Base-by-base conservation (phyloP, 2,113 vertebrate species). In the Raja brachyura region DNA sequence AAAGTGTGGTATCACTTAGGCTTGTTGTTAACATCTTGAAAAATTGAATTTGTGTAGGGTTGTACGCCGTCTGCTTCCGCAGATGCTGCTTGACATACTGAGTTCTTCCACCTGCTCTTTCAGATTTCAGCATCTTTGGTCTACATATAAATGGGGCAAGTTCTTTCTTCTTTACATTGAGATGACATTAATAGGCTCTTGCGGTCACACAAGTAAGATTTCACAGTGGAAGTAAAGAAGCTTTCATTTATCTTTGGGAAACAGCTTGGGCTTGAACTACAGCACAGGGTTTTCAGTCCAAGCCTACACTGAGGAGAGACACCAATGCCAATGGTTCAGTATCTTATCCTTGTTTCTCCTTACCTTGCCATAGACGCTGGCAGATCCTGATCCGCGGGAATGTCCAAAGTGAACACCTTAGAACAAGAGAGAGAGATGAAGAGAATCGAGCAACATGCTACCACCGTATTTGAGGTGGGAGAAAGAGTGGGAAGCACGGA, bases 381-480 rank as follows among this genome's bases (percentile, higher is more conserved):
- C 48, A 97, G 95, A 93, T 96, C 95, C 90, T 97, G 97, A 94
- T 97, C 97, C 93, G 96, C 77, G 3, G 97, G 97, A 93, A 97
- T 94, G 48, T 96, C 95, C 93, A 97, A 63, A 28, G 95, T 96
- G 85, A 97, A 97, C 94, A 97, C 95, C 97, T 97, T 93, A 25
- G 78, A 93, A 85, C 59, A 56, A 79, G 93, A 94, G 83, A 94
- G 83, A 93, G 88, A 81, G 8, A 54, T 0, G 48, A 73, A 92
- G 4, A 33, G 25, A n/a, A 16, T 88, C 13, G n/a, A 61, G 83
- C 7, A 59, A 3, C 22, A 14, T 59, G 13, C 39, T 48, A 28
- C 54, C 28, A 28, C 54, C 28, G 31, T 77, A 33, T 77, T 31
- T 33, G 75, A 16, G n/a, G 11, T 16, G 28, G 3, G 83, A 61